phyloP scores from a whole-genome alignment of 2,888 invertebrate species.

The Itoplectis maculator region DNA sequence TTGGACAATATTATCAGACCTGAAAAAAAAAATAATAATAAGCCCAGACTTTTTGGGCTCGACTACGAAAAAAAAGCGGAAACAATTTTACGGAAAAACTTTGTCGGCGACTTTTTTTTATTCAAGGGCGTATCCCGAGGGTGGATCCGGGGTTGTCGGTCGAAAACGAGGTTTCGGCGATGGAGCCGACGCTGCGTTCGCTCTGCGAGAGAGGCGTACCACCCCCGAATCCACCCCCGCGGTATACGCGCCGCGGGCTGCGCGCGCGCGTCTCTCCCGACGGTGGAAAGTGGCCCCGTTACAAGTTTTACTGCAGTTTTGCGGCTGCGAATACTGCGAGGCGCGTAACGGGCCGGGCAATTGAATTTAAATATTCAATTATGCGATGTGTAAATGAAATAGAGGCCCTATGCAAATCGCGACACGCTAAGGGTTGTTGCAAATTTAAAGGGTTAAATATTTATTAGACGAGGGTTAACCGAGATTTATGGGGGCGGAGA shows the following conservation, averaged over 20 bases:
- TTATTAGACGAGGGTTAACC: slow-evolving; percentile 84
- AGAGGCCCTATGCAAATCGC: slow-evolving; percentile 86
- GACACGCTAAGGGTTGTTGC: slow-evolving; percentile 84
- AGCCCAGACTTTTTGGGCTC: background rate
- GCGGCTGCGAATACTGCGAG: slow-evolving; percentile 84
- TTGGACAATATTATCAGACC: too few species aligned
- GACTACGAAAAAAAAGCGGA: slow-evolving; percentile 65
- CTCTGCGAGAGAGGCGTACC: slow-evolving; percentile 31
- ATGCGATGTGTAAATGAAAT: slow-evolving; percentile 86
- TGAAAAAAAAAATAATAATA: background rate
- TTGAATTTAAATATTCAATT: slow-evolving; percentile 86
- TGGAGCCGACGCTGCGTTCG: slow-evolving; percentile 37
- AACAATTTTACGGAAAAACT: slow-evolving; percentile 75
- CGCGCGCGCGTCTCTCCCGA: slow-evolving; percentile 49
- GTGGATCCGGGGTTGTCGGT: slow-evolving; percentile 40
- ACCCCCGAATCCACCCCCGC: slow-evolving; percentile 59
- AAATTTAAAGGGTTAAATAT: slow-evolving; percentile 85
- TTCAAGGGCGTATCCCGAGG: slow-evolving; percentile 31
- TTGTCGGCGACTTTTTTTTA: slow-evolving; percentile 39
- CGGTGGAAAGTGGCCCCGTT: slow-evolving; percentile 83
- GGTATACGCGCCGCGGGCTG: slow-evolving; percentile 25
- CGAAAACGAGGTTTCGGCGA: slow-evolving; percentile 55
- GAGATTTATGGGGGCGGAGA: slow-evolving; percentile 81
- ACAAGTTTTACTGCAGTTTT: slow-evolving; percentile 85
- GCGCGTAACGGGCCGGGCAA: slow-evolving; percentile 83